Conservation (phyloP, 1,140 invertebrate genomes). For the Hydropsyche tenuis region DNA sequence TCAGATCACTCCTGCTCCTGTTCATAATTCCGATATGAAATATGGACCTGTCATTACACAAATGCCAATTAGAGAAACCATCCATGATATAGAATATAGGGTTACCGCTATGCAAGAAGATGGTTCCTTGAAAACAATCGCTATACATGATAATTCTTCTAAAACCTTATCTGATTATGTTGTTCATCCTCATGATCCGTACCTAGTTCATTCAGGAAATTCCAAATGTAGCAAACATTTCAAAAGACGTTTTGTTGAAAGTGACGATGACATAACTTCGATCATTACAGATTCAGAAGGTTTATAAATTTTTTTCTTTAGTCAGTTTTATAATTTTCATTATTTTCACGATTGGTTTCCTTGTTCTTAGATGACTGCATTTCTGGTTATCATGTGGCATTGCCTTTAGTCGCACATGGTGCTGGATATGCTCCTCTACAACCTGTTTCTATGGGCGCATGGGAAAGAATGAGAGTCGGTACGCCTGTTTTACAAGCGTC, state of each 20-base stretch:
- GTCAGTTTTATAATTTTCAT: background rate
- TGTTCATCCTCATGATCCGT: conserved; percentile 60
- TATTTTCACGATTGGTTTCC: background rate
- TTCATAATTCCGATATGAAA: conserved; percentile 54
- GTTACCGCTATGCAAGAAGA: conserved; percentile 62
- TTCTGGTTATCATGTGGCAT: conserved; percentile 61
- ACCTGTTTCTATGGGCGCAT: conserved; percentile 55
- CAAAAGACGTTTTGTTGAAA: conserved; percentile 61
- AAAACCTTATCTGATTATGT: conserved; percentile 60
- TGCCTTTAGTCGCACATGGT: conserved; percentile 58
- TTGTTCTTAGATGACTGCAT: conserved; percentile 59
- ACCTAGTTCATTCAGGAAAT: conserved; percentile 61
- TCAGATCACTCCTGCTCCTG: conserved; percentile 57
- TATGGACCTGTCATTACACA: conserved; percentile 49
- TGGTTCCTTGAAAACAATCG: conserved; percentile 60
- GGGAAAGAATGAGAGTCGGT: conserved; percentile 53
- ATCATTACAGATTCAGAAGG: conserved; percentile 63
- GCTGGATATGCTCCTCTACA: conserved; percentile 57
- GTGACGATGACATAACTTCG: conserved; percentile 62
- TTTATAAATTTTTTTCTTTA: conserved; percentile 34
- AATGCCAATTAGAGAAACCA: conserved; percentile 51
- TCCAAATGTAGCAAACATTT: conserved; percentile 63
- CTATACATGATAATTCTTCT: conserved; percentile 61
- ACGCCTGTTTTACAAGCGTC: conserved; percentile 55
- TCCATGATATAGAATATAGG: conserved; percentile 60